Evolutionary conservation across 2,113 vertebrate species (phyloP).

Genomic region (Burhinus bistriatus): DNA sequence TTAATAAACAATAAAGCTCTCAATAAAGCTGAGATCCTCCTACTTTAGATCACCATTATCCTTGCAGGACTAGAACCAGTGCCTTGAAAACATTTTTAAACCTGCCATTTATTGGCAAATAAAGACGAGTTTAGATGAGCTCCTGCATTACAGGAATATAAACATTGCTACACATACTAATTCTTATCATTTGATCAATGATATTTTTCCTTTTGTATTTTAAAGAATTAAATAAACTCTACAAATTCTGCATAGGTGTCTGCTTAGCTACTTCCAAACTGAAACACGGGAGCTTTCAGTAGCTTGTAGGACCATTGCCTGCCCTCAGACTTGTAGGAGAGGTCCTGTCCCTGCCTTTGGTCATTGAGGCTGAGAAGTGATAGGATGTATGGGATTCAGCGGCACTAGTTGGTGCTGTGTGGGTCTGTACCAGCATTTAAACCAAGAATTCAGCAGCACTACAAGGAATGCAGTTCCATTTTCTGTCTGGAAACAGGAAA

Average conservation of each 20-base stretch:
- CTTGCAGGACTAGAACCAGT: not conserved
- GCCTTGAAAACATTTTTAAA: not conserved
- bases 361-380: not conserved
- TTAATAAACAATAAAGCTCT: not conserved
- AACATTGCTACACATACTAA: not conserved
- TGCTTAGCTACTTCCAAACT: not conserved
- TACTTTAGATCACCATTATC: not conserved
- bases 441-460: not conserved
- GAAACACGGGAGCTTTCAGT: not conserved
- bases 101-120: not conserved
- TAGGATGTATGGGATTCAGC: not conserved
- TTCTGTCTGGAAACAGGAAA: not conserved
- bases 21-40: not conserved
- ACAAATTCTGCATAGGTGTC: not conserved
- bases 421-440: not conserved
- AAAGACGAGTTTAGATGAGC: not conserved
- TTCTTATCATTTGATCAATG: not conserved
- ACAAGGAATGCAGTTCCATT: not conserved
- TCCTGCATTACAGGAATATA: not conserved
- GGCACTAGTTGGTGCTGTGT: not conserved
- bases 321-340: not conserved
- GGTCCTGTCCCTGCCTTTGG: not conserved
- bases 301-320: not conserved
- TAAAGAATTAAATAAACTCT: not conserved
- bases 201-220: not conserved